Base-by-base conservation (phyloP, 2,113 vertebrate species). In the Esox niger region DNA sequence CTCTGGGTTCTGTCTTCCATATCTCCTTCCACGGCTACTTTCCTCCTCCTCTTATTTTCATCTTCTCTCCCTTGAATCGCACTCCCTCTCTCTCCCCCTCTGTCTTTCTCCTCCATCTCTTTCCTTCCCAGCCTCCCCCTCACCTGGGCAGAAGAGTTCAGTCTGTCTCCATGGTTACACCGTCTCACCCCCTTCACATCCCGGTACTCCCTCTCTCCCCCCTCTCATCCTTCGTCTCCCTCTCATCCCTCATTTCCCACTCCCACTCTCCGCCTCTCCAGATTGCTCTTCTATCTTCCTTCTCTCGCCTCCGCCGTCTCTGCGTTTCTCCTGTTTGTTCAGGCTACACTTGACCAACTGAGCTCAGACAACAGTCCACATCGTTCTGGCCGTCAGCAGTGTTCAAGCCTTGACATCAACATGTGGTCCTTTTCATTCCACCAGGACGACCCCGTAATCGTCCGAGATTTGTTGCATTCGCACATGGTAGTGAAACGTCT, bases 101-200 rank as follows among this genome's bases (percentile, higher is more conserved):
- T 23, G 6, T 21, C 23, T 46, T 56, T 76, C 70, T 63, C 63
- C 43, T 59, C 10, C 52, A 43, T 57, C 56, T 69, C 67, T 82
- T 75, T 62, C 52, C 58, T 76, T 68, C 65, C 63, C 43, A 56
- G 8, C 52, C 43, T 57, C 56, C 69, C 67, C 80, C 69, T 62
- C 56, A 78, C 79, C 52, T 10, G 64, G 68, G 70, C 68, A 77
- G 70, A 64, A 76, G 68, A 75, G 32, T 64, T 26, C 71, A 15
- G 32, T 75, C 67, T 77, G 82, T 86, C 77, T 78, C 69, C 68
- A 46, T 68, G 25, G 73, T 82, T 81, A 78, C 86, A 83, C 80
- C 77, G 84, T 73, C 69, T 7, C 58, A 54, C 76, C 78, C 26
- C 56, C 46, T 46, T 67, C 60, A 21, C 62, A 74, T 60, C 30